Percentiles rank a stretch among this genome's conserved stretches.
Conservation (phyloP, 2,888 invertebrate genomes). For the Muscina levida region DNA sequence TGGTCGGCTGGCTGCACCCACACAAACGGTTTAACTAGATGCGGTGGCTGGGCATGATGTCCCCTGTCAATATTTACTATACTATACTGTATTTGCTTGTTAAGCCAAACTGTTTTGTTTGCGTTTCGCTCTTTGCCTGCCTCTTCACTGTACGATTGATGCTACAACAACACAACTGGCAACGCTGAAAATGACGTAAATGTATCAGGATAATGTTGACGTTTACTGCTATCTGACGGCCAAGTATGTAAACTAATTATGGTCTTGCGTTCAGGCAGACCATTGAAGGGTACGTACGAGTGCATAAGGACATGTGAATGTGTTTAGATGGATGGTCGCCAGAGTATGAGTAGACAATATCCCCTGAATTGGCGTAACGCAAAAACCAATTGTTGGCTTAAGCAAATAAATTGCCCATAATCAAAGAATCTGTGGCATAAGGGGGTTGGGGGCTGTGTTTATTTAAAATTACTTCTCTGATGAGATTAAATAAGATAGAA, state of each 20-base stretch:
- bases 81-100: constrained; percentile 68
- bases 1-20: too few species aligned
- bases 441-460: too few species aligned
- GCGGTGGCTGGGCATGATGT: constrained; percentile 29
- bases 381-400: constrained; percentile 67
- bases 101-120: constrained; percentile 69
- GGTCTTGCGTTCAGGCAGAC: constrained; percentile 43
- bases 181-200: constrained; percentile 7
- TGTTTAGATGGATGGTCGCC: constrained; percentile 7
- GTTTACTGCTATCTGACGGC: constrained; percentile 16
- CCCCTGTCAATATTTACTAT: constrained; percentile 68
- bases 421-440: constrained; percentile 9
- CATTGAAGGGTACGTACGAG: background rate
- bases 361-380: constrained; percentile 64
- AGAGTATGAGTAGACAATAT: constrained; percentile 49
- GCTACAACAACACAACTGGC: constrained; percentile 16
- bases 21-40: too few species aligned
- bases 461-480: constrained; percentile 1
- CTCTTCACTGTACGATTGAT: constrained; percentile 39
- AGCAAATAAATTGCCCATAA: constrained; percentile 47
- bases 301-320: background rate
- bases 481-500: background rate
- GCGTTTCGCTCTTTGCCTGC: constrained; percentile 59
- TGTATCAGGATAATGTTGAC: background rate
- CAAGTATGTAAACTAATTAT: constrained; percentile 66